Percentiles rank a stretch among this genome's conserved stretches.
Evolutionary conservation across 2,797 vertebrate species (phyloP).

Genomic region (Potorous gilbertii): DNA sequence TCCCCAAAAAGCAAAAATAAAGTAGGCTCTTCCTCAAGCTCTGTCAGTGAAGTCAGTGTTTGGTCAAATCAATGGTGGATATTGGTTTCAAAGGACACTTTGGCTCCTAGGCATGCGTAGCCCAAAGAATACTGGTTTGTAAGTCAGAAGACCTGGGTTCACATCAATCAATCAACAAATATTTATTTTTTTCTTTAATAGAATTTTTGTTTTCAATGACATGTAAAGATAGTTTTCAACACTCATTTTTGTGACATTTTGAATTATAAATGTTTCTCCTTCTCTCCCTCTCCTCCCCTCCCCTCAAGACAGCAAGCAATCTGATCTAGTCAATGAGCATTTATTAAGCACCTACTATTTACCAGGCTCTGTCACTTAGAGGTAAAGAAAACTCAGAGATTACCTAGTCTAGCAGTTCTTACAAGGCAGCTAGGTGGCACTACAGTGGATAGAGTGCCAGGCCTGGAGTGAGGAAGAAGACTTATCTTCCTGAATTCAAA

Average conservation of each 20-base stretch:
- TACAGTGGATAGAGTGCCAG: neutral
- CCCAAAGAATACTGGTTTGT: neutral
- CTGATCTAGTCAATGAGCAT: neutral
- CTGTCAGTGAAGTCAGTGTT: neutral
- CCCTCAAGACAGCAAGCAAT: no score
- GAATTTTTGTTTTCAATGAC: no score
- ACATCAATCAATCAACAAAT: neutral
- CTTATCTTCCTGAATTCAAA: neutral
- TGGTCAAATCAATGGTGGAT: constrained; percentile 3
- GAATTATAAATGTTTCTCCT: no score
- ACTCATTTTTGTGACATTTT: no score
- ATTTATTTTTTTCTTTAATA: no score
- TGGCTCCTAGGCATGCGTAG: neutral
- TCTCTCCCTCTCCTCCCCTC: no score
- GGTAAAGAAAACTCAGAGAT: neutral
- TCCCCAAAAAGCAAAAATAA: constrained; percentile 34
- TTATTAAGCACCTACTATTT: neutral
- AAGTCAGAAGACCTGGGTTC: neutral
- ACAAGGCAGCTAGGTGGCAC: neutral
- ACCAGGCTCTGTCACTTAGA: neutral
- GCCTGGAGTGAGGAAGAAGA: neutral
- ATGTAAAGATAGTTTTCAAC: no score
- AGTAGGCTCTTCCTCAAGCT: neutral
- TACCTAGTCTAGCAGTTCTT: neutral
- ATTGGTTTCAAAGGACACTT: neutral